Evolutionary conservation across 2,113 vertebrate genomes (phyloP).

Genomic region (cattle (Bos taurus)): DNA sequence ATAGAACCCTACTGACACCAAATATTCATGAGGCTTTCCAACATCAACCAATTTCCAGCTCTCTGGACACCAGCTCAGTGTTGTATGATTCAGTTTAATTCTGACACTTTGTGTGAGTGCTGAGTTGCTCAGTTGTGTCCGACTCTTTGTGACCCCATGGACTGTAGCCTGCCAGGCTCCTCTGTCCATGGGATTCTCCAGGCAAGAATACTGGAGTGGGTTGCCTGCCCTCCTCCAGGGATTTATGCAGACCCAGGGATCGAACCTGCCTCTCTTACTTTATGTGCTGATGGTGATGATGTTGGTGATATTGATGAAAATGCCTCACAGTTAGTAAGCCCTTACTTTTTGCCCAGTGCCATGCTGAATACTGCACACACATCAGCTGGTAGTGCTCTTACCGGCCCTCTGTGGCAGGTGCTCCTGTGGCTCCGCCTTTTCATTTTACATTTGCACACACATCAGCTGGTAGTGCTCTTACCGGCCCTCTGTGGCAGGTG

Average conservation of each 20-base stretch:
- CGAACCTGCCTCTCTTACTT: not conserved
- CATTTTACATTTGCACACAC: not conserved
- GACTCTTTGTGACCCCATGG: fast-evolving
- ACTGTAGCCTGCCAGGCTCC: not conserved
- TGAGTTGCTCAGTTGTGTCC: not conserved
- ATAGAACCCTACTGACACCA: not conserved
- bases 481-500: not conserved
- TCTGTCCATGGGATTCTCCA: not conserved
- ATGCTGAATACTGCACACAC: fast-evolving
- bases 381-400: no score
- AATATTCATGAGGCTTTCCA: not conserved
- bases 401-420: not conserved
- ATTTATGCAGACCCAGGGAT: not conserved
- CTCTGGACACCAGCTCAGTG: not conserved
- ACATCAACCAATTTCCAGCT: not conserved
- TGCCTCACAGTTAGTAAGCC: not conserved
- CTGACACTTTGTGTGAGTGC: not conserved
- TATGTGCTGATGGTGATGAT: not conserved
- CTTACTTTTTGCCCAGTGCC: not conserved
- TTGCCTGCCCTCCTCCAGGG: not conserved
- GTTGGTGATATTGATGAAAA: not conserved
- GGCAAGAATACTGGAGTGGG: not conserved
- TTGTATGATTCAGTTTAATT: fast-evolving
- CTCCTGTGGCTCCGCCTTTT: not conserved
- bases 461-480: no score